Percentiles rank a stretch among this genome's conserved stretches.
Evolutionary conservation across 1,140 invertebrate species (phyloP).

Genomic region (Arctopsyche grandis): DNA sequence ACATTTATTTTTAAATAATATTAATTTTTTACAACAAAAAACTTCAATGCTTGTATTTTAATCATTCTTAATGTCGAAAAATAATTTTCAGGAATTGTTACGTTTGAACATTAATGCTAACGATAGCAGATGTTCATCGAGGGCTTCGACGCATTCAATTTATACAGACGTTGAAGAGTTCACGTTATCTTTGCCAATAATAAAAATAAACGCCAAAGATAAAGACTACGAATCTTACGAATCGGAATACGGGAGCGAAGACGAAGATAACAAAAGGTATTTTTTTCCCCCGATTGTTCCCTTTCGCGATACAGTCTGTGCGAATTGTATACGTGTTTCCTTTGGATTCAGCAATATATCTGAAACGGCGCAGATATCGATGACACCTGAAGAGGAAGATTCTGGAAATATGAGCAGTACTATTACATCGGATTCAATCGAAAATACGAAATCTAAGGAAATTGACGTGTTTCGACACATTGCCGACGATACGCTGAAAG

Average conservation of each 20-base stretch:
- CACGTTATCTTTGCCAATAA: not conserved
- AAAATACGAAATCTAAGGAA: slow-evolving; percentile 4
- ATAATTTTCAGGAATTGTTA: not conserved
- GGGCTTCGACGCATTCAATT: not conserved
- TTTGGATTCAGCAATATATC: slow-evolving; percentile 9
- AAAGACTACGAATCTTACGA: not conserved
- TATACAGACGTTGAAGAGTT: not conserved
- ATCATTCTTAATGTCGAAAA: not conserved
- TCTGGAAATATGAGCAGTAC: slow-evolving; percentile 14
- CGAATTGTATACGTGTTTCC: not conserved
- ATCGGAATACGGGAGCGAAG: not conserved
- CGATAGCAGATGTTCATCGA: not conserved
- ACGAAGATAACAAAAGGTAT: slow-evolving; percentile 12
- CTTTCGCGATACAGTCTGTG: not conserved
- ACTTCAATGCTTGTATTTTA: too few relatives aligned
- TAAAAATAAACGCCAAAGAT: not conserved
- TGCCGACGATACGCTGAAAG: slow-evolving; percentile 68
- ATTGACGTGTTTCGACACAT: slow-evolving; percentile 64
- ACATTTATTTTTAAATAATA: too few relatives aligned
- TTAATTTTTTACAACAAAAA: too few relatives aligned
- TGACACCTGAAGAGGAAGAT: not conserved
- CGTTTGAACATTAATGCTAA: not conserved
- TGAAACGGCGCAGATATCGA: slow-evolving; percentile 4
- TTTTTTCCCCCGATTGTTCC: not conserved
- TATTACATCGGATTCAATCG: slow-evolving; percentile 2